Percentiles rank a stretch among this genome's conserved stretches.
These are phyloP conservation scores for Ciconia stormi DNA, from an alignment of 2,113 vertebrate species.

Conservation along the genomic window DNA sequence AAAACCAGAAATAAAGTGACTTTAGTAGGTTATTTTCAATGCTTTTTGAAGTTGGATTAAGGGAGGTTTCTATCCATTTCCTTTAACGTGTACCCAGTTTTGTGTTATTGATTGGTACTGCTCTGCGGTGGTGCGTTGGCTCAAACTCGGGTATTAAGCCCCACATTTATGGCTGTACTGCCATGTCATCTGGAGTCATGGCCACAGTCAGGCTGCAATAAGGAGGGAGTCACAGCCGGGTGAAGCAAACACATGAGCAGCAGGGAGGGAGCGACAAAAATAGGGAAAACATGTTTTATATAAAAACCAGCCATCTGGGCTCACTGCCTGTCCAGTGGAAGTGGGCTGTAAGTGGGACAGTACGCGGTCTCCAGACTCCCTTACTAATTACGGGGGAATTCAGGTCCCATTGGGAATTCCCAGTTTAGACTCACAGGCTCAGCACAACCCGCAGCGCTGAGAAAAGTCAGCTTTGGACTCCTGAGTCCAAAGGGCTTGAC, in stretches of 20 bases:
- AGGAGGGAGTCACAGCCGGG: background rate
- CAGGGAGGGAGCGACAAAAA: background rate
- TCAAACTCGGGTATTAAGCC: background rate
- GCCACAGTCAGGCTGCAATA: background rate
- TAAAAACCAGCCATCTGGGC: slow-evolving; percentile 20
- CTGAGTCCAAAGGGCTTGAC: background rate
- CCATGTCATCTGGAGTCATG: rapidly evolving
- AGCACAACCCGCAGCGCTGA: background rate
- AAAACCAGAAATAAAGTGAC: background rate
- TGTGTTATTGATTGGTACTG: background rate
- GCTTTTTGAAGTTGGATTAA: background rate
- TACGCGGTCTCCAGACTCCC: background rate
- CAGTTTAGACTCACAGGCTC: background rate
- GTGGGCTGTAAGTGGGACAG: background rate
- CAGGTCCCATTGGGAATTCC: background rate
- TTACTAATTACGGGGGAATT: slow-evolving; percentile 27
- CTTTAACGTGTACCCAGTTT: background rate
- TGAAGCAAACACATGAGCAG: background rate
- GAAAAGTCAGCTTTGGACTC: background rate
- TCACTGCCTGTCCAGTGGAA: slow-evolving; percentile 35
- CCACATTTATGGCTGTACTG: rapidly evolving
- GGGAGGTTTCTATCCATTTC: background rate
- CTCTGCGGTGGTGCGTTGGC: background rate
- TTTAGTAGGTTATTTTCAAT: background rate
- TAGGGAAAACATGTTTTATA: slow-evolving; percentile 15